Base-by-base conservation (phyloP, 2,113 vertebrate species). In the Callithrix jacchus region DNA sequence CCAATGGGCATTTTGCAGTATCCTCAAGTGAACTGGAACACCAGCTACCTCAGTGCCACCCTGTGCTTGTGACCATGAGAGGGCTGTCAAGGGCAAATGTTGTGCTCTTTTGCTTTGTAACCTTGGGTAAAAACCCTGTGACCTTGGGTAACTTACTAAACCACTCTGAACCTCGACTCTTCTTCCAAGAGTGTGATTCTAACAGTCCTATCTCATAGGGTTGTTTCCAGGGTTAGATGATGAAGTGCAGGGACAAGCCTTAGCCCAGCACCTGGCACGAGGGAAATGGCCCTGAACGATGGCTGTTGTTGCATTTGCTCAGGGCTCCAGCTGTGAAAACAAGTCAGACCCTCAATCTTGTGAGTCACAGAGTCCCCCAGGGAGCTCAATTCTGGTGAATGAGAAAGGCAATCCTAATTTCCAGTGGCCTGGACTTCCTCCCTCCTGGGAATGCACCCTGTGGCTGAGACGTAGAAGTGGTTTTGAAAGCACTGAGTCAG, bases 401-500 rank as follows among this genome's bases (percentile, higher is more conserved):
- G 30, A 32, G n/a, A 73, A 77, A 91, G 58, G 37, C 47, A 61
- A 27, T 68, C 25, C 3, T 37, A 37, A 64, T 23, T 45, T 2
- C 23, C 6, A 1, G 40, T 14, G 49, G 13, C 14, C 8, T 0
- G 1, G 25, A 35, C 88, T 37, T 73, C 70, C 45, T 58, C 17
- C 66, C 52, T 82, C 66, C 79, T 91, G 94, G 54, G 58, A 79
- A 77, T 14, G 18, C 20, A 12, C 27, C 30, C 89, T 52, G 70
- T 54, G 73, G 58, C 56, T 2, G 0, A 93, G 71, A 79, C 14
- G 3, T 56, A 87, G 27, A 87, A 93, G 73, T 37, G 61, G 42
- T 52, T 91, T 96, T 10, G 16, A 87, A 83, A 95, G 71, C 52
- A 32, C 32, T 92, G 85, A 95, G 73, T 92, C 91, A 91, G 64